phyloP scores from a whole-genome alignment of 2,888 invertebrate genomes.

The Schizotus pectinicornis region DNA sequence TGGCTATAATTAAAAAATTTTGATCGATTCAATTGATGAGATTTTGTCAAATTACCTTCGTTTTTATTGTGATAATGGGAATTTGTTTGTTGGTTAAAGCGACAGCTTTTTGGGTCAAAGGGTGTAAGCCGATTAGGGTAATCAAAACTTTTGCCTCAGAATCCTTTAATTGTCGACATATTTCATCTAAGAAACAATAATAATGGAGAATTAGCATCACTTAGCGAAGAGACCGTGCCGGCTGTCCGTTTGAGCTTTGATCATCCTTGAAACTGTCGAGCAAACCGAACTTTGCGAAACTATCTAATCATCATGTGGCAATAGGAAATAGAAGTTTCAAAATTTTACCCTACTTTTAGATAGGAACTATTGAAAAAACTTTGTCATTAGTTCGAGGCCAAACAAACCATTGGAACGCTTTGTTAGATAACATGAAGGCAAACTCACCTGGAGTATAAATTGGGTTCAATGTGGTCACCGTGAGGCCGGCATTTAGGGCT shows the following conservation, averaged over 20 bases:
- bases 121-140: not conserved
- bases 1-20: conserved; percentile 10
- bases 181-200: conserved; percentile 6
- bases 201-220: not conserved
- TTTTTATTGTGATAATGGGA: not conserved
- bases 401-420: too few species aligned
- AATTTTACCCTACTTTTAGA: too few species aligned
- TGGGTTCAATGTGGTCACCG: conserved; percentile 73
- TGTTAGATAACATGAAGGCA: too few species aligned
- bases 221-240: too few species aligned
- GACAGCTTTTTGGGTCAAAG: not conserved
- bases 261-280: too few species aligned
- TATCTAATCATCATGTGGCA: too few species aligned
- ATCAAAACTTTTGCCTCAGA: conserved; percentile 2
- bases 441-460: conserved; percentile 61
- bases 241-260: too few species aligned
- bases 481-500: conserved; percentile 68
- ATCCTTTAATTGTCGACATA: conserved; percentile 6
- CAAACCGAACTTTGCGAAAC: not conserved
- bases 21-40: not conserved
- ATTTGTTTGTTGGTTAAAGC: conserved; percentile 2
- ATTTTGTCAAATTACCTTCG: not conserved
- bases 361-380: too few species aligned
- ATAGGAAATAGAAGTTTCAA: too few species aligned
- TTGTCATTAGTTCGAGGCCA: too few species aligned